These are phyloP conservation scores for Maccullochella peelii DNA, from an alignment of 2,113 vertebrate species.

Conservation along the genomic window DNA sequence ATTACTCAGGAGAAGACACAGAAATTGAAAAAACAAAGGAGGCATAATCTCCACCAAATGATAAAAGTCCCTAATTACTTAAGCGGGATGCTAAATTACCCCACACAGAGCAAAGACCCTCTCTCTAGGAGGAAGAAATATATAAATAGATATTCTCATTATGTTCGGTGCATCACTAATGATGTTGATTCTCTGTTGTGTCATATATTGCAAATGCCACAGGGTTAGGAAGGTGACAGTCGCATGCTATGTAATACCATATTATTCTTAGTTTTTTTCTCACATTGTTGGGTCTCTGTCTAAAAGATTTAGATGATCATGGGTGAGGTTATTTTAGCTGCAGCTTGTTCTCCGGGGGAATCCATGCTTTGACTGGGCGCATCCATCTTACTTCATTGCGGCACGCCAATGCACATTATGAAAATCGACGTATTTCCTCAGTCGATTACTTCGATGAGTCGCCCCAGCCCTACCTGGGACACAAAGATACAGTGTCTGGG, in stretches of 20 bases:
- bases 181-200: slow-evolving; percentile 32
- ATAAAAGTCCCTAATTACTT: slow-evolving; percentile 8
- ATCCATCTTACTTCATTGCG: too few relatives aligned
- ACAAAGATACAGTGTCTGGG: too few relatives aligned
- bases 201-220: slow-evolving; percentile 50
- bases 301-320: too few relatives aligned
- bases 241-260: not conserved
- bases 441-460: too few relatives aligned
- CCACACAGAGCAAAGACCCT: not conserved
- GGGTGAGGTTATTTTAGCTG: too few relatives aligned
- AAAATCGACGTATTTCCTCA: too few relatives aligned
- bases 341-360: too few relatives aligned
- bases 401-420: too few relatives aligned
- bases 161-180: slow-evolving; percentile 25
- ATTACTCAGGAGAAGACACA: not conserved
- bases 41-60: slow-evolving; percentile 3
- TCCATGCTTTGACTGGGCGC: too few relatives aligned
- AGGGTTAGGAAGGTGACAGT: slow-evolving; percentile 33
- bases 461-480: too few relatives aligned
- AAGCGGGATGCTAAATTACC: not conserved
- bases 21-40: not conserved
- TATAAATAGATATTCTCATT: slow-evolving; percentile 9
- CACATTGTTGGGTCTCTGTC: too few relatives aligned
- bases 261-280: too few relatives aligned
- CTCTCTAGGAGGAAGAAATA: not conserved